A percentile compares a stretch with the other conserved stretches of the same genome.
These are phyloP conservation scores for Dolichopus griseipennis DNA, from an alignment of 2,888 invertebrate genomes.

Conservation along the genomic window DNA sequence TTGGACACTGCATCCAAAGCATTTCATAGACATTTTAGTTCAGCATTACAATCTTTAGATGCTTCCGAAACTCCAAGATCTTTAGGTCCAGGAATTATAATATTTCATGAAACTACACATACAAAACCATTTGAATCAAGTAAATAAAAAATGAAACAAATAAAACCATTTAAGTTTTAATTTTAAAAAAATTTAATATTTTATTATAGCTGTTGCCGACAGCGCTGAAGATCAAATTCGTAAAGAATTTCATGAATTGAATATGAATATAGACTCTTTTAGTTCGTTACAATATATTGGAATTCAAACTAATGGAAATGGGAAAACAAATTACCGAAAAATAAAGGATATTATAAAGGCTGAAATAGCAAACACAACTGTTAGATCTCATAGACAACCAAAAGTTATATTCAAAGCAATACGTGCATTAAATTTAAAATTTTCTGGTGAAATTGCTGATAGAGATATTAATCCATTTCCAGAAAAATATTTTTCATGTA, in stretches of 20 bases:
- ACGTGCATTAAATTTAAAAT: slow-evolving; percentile 66
- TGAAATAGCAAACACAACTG: slow-evolving; percentile 60
- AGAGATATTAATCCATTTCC: slow-evolving; percentile 58
- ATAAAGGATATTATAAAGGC: slow-evolving; percentile 50
- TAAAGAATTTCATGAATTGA: slow-evolving; percentile 53
- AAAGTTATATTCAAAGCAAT: slow-evolving; percentile 58
- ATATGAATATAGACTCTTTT: slow-evolving; percentile 60
- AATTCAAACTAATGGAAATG: slow-evolving; percentile 45
- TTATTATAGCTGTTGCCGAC: slow-evolving; percentile 45
- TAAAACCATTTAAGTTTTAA: slow-evolving; percentile 11
- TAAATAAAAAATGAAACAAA: too few species aligned
- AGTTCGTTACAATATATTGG: slow-evolving; percentile 62
- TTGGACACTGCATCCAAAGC: slow-evolving; percentile 67
- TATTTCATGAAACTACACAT: slow-evolving; percentile 71
- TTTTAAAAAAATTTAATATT: slow-evolving; percentile 17
- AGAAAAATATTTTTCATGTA: slow-evolving; percentile 71
- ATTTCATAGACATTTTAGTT: slow-evolving; percentile 62
- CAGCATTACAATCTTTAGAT: slow-evolving; percentile 42
- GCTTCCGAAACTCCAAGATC: slow-evolving; percentile 42
- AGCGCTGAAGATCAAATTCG: slow-evolving; percentile 56
- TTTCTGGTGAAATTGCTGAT: slow-evolving; percentile 57
- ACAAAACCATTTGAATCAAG: slow-evolving; percentile 56
- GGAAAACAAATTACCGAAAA: slow-evolving; percentile 52
- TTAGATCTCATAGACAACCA: slow-evolving; percentile 59
- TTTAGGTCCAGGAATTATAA: slow-evolving; percentile 63